Base-by-base conservation (phyloP, 2,113 vertebrate species). In the Tapirus terrestris region DNA sequence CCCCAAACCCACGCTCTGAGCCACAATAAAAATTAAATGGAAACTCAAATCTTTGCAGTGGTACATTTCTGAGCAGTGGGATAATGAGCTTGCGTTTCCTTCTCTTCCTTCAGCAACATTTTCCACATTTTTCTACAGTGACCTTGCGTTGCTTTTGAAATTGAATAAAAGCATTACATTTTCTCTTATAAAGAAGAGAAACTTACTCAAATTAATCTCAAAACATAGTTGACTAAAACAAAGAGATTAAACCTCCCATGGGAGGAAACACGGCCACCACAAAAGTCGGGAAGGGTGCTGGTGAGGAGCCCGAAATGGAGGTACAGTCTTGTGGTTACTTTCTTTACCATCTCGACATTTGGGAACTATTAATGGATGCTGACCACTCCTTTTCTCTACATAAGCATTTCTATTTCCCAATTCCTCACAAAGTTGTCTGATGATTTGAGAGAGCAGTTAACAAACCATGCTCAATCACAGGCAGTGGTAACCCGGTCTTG, bases 101-200 rank as follows among this genome's bases (percentile, higher is more conserved):
- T 94, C 45, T 67, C 7, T 89, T 90, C 18, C 61, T 91, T 91
- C 39, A 43, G 58, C 39, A 83, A 6, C 7, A 20, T 76, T 88
- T 90, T 83, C 72, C 58, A 39, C 39, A 31, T 95, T 91, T 60
- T 90, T 73, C 18, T 43, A 8, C 33, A 61, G 12, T 88, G 68
- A 70, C 4, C 70, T 79, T 43, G 70, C 13, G 3, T 83, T 90
- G 31, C 56, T 93, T 87, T 88, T 58, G 12, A 84, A 94, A 70
- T 45, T 29, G 63, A 92, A 85, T 87, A 67, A 94, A 86, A 89
- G 16, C 33, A 73, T 43, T 94, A 7, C 0, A 18, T 27, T 56
- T 92, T 93, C 70, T 73, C 43, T 95, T 72, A 79, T n/a, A 75
- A 68, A 82, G 31, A 87, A 67, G 48, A 85, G 82, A 79, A 65